Evolutionary conservation across 2,888 invertebrate species (phyloP).

Genomic region (Drosophila merina): DNA sequence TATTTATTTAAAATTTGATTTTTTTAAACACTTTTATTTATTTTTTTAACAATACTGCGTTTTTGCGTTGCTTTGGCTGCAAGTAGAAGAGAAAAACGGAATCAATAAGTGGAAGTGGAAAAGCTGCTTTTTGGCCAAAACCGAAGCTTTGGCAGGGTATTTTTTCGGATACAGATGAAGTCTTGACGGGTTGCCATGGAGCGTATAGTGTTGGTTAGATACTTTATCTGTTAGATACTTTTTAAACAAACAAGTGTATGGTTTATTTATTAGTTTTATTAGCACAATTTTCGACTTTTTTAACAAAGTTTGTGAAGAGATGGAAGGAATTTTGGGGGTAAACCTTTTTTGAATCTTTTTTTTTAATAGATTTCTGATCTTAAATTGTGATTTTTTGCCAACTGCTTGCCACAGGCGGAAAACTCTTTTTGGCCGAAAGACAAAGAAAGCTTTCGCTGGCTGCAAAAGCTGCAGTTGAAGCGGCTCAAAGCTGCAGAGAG

Average conservation of each 20-base stretch:
- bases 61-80: conserved; percentile 49
- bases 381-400: not conserved
- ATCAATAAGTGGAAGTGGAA: conserved; percentile 53
- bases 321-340: too few relatives aligned
- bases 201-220: too few relatives aligned
- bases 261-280: not conserved
- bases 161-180: not conserved
- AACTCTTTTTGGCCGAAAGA: conserved; percentile 50
- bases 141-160: conserved; percentile 41
- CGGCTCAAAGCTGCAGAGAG: conserved; percentile 54
- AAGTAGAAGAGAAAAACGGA: conserved; percentile 49
- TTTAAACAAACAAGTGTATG: not conserved
- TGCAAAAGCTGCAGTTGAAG: conserved; percentile 56
- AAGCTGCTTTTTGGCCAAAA: conserved; percentile 23
- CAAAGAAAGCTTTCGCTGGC: conserved; percentile 49
- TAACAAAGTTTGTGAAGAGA: too few relatives aligned
- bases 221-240: not conserved
- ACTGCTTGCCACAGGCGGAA: conserved; percentile 6
- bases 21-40: conserved; percentile 2
- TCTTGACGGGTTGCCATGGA: conserved; percentile 1
- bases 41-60: conserved; percentile 20
- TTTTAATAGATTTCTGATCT: not conserved
- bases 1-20: not conserved
- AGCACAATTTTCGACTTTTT: not conserved
- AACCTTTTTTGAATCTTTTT: not conserved